These are phyloP conservation scores for Camponotus pennsylvanicus DNA, from an alignment of 1,140 invertebrate genomes.

Conservation along the genomic window DNA sequence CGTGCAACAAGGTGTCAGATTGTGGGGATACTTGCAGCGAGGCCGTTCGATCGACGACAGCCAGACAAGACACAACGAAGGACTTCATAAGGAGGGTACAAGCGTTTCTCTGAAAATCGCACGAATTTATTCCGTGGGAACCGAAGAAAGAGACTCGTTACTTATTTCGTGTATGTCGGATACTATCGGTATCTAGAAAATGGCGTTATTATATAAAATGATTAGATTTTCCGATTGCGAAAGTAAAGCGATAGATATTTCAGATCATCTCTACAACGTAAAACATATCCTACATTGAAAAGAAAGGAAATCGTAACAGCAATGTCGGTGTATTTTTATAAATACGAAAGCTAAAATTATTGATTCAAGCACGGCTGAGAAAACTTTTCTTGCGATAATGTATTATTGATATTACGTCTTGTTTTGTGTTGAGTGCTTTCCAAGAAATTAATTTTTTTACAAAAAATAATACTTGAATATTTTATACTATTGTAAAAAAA, in stretches of 20 bases:
- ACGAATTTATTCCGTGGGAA: constrained; percentile 74
- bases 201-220: constrained; percentile 42
- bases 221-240: constrained; percentile 28
- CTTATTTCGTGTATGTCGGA: constrained; percentile 47
- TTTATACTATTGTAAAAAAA: neutral
- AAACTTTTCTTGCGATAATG: neutral
- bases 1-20: constrained; percentile 23
- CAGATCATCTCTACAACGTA: neutral
- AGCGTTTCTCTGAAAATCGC: constrained; percentile 66
- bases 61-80: constrained; percentile 23
- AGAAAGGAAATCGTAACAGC: neutral
- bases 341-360: neutral
- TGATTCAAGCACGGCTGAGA: neutral
- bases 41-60: constrained; percentile 39
- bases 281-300: neutral
- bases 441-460: neutral
- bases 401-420: neutral
- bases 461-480: neutral
- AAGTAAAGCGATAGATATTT: constrained; percentile 17
- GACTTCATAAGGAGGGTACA: constrained; percentile 26
- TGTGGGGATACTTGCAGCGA: constrained; percentile 14
- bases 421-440: neutral
- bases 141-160: constrained; percentile 65
- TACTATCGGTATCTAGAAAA: constrained; percentile 50
- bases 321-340: neutral